A percentile compares a stretch with the other conserved stretches of the same genome.
Conservation (phyloP, 2,797 vertebrate genomes). For the Pelodytes ibericus region DNA sequence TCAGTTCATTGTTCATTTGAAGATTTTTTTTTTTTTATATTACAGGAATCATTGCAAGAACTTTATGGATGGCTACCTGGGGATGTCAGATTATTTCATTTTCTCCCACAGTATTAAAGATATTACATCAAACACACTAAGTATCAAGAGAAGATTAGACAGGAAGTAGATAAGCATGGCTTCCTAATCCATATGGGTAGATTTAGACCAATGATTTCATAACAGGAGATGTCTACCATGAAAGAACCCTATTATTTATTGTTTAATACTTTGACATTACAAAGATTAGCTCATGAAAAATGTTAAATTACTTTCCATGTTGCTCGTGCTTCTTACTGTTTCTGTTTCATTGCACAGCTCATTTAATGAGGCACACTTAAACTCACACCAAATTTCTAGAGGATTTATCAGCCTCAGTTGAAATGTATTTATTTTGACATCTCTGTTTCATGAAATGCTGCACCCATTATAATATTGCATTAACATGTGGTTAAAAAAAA, state of each 20-base stretch:
- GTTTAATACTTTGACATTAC: slow-evolving; percentile 53
- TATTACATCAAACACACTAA: slow-evolving; percentile 58
- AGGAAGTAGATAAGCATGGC: slow-evolving; percentile 62
- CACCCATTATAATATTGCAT: too few relatives aligned
- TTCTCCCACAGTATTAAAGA: slow-evolving; percentile 59
- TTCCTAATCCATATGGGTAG: slow-evolving; percentile 63
- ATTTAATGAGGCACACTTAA: slow-evolving; percentile 39
- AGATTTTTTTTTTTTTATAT: too few relatives aligned
- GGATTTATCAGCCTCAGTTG: slow-evolving; percentile 13
- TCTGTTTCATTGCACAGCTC: slow-evolving; percentile 21
- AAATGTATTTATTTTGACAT: slow-evolving; percentile 28
- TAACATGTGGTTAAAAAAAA: too few relatives aligned
- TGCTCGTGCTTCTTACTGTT: slow-evolving; percentile 49
- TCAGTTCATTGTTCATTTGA: too few relatives aligned
- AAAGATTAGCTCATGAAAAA: slow-evolving; percentile 51
- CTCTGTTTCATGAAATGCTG: slow-evolving; percentile 19
- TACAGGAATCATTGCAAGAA: slow-evolving; percentile 59
- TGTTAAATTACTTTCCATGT: slow-evolving; percentile 59
- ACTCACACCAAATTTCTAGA: slow-evolving; percentile 15
- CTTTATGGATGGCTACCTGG: slow-evolving; percentile 56
- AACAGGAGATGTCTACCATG: slow-evolving; percentile 55
- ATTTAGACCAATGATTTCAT: slow-evolving; percentile 63
- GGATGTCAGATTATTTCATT: slow-evolving; percentile 56
- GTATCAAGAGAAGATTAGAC: slow-evolving; percentile 62
- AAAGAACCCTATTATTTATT: slow-evolving; percentile 62